Base-by-base conservation (phyloP, 2,797 vertebrate genomes). In the Propithecus deckenii region DNA sequence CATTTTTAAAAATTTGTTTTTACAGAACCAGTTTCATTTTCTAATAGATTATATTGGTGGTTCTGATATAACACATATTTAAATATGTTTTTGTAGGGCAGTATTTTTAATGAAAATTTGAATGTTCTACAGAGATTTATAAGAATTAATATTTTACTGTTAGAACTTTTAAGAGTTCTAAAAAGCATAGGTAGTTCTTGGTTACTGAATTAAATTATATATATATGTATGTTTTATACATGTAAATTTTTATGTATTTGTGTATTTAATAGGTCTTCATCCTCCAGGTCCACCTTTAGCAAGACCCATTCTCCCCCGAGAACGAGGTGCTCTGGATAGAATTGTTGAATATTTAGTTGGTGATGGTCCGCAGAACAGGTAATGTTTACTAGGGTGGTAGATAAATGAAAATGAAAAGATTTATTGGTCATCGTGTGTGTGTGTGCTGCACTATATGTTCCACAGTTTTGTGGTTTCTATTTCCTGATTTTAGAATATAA, bases 281-380 rank as follows among this genome's bases (percentile, higher is more conserved):
- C 99, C 99, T 97, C 99, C 99, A 67, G 99, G 99, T 55, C 99
- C 99, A 67, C 99, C 99, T 67, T 98, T 99, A 98, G 99, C 99
- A 98, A 99, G 99, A 98, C 99, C 99, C 74, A 98, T 99, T 97
- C 99, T 99, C 98, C 99, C 99, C 69, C 98, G 99, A 98, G 99
- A 99, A 93, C 99, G 99, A 98, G 99, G 99, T 69, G 98, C 99
- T 41, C 95, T 99, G 98, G 99, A 99, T 98, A 99, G 99, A 99
- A 98, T 99, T 98, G 98, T 99, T 98, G 99, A 99, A 97, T 99
- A 99, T 98, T 99, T 99, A 97, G 99, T 99, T 98, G 99, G 99
- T 85, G 99, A 99, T 98, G 99, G 99, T 74, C 99, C 99, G 98
- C 99, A 99, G 97, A 99, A 99, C 99, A 99, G 99, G 99, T 99